phyloP scores from a whole-genome alignment of 2,888 invertebrate genomes.

The Acanthosepion pharaonis region DNA sequence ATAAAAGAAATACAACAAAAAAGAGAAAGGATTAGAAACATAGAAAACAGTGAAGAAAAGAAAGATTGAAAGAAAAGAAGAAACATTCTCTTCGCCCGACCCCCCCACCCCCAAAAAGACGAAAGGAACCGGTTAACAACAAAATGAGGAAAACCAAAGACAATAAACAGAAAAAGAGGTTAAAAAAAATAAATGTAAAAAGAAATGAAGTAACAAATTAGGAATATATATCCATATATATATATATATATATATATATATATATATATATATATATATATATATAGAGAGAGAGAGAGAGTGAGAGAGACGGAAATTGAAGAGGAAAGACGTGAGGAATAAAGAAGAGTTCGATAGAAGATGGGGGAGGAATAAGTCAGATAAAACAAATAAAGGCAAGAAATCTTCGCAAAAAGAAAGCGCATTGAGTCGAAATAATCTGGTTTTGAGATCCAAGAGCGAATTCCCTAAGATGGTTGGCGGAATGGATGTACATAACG shows the following conservation, averaged over 20 bases:
- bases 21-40: too few species aligned
- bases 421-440: neutral
- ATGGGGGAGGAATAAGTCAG: neutral
- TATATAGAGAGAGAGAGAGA: neutral
- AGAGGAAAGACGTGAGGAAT: too few species aligned
- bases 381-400: neutral
- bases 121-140: too few species aligned
- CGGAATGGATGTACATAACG: neutral
- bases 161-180: neutral
- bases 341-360: too few species aligned
- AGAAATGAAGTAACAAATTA: too few species aligned
- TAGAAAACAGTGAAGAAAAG: neutral
- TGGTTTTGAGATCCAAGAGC: neutral
- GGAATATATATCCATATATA: too few species aligned
- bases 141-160: neutral
- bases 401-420: neutral
- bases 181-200: too few species aligned
- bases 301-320: neutral
- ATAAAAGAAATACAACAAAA: too few species aligned
- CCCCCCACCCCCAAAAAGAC: rapidly evolving
- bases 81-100: rapidly evolving
- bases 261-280: too few species aligned
- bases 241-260: too few species aligned
- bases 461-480: neutral
- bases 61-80: neutral